phyloP scores from a whole-genome alignment of 2,797 vertebrate species.

The Perodicticus potto region DNA sequence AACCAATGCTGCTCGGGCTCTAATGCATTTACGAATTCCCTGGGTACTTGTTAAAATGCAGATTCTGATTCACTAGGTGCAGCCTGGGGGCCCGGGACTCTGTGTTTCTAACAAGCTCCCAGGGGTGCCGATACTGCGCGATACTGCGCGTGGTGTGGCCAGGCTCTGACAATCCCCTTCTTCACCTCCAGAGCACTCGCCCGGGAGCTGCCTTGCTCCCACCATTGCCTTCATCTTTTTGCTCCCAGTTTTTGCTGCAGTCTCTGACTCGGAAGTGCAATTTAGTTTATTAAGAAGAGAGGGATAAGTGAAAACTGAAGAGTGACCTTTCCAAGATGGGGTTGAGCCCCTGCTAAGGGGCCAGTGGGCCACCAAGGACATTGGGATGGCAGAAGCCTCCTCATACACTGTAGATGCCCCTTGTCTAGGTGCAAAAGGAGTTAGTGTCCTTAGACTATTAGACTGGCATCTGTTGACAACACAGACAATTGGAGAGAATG shows the following conservation, averaged over 20 bases:
- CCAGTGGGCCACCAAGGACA: background rate
- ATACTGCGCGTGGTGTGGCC: background rate
- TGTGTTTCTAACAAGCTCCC: background rate
- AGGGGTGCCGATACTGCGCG: background rate
- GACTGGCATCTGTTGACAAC: background rate
- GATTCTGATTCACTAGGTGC: background rate
- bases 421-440: background rate
- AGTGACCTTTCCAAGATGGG: background rate
- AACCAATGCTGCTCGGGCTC: background rate
- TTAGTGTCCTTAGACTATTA: background rate
- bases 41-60: background rate
- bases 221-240: background rate
- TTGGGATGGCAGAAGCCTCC: background rate
- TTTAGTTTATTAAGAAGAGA: background rate
- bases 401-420: accelerated
- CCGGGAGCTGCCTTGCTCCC: background rate
- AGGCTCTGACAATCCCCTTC: background rate
- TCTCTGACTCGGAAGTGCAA: background rate
- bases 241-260: background rate
- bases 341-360: background rate
- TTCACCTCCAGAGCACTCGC: background rate
- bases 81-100: background rate
- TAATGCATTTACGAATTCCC: background rate
- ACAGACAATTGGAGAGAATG: background rate
- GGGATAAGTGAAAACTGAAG: background rate